These are phyloP conservation scores for Platycheirus albimanus DNA, from an alignment of 2,888 invertebrate species.

Conservation along the genomic window DNA sequence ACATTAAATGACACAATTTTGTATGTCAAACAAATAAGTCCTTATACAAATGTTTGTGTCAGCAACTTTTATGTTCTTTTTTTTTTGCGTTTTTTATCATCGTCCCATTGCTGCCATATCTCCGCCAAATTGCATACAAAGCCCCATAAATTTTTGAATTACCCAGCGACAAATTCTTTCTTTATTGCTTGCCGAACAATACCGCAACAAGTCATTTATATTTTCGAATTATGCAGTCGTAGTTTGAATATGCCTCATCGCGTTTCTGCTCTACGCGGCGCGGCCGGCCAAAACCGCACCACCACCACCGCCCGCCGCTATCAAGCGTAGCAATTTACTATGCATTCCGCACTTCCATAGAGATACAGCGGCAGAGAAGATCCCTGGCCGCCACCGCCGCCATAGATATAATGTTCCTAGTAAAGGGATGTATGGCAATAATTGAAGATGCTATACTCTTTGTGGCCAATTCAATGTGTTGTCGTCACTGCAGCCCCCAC, in stretches of 20 bases:
- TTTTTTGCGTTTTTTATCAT: not conserved
- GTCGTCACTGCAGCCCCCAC: constrained; percentile 17
- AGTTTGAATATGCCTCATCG: constrained; percentile 47
- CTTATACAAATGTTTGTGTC: not conserved
- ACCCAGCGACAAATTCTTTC: constrained; percentile 76
- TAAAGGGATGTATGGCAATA: constrained; percentile 61
- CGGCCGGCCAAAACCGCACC: too few species aligned
- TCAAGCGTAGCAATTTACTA: constrained; percentile 38
- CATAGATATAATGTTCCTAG: constrained; percentile 27
- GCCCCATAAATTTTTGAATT: constrained; percentile 76
- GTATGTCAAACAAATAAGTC: constrained; percentile 51
- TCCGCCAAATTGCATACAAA: constrained; percentile 57
- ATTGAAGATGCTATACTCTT: constrained; percentile 57
- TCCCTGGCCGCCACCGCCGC: constrained; percentile 29
- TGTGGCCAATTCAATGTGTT: constrained; percentile 40
- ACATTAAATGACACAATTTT: too few species aligned
- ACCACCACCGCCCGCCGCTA: not conserved
- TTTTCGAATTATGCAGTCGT: constrained; percentile 75
- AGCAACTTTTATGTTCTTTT: not conserved
- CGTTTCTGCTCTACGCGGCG: not conserved
- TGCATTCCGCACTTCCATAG: constrained; percentile 52
- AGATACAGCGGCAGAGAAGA: constrained; percentile 12
- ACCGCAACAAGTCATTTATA: constrained; percentile 76
- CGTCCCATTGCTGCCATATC: constrained; percentile 38
- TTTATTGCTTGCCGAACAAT: constrained; percentile 76